Evolutionary conservation across 2,797 vertebrate genomes (phyloP).

Genomic region (Tiaroga cobitis): DNA sequence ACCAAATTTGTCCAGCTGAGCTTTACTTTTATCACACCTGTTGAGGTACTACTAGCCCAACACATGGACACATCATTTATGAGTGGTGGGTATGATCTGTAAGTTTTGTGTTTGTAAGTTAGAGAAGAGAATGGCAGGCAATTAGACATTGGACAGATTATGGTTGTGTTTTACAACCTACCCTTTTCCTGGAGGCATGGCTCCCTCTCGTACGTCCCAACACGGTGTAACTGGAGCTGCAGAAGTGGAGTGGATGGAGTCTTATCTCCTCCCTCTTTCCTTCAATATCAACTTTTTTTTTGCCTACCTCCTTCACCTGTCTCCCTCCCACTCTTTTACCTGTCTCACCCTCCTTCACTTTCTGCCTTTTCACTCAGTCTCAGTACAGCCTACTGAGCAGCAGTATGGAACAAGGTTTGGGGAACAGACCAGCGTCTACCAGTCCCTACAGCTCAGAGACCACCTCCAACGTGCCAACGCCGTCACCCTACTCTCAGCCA

Average conservation of each 20-base stretch:
- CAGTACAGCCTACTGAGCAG: slow-evolving; percentile 98
- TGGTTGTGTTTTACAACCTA: slow-evolving; percentile 72
- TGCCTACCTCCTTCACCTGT: slow-evolving; percentile 51
- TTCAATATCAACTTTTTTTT: slow-evolving; percentile 54
- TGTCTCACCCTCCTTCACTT: slow-evolving; percentile 57
- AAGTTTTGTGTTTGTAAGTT: slow-evolving; percentile 12
- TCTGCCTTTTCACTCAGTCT: slow-evolving; percentile 81
- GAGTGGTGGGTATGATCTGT: slow-evolving; percentile 22
- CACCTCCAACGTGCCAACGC: slow-evolving; percentile 90
- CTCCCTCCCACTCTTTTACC: slow-evolving; percentile 38
- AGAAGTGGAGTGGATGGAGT: slow-evolving; percentile 62
- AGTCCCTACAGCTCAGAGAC: slow-evolving; percentile 98
- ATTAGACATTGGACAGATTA: slow-evolving; percentile 74
- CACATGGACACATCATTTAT: slow-evolving; percentile 34
- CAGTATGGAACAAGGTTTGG: slow-evolving; percentile 97
- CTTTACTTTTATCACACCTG: background rate
- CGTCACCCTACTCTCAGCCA: slow-evolving; percentile 96
- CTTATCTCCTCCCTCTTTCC: slow-evolving; percentile 53
- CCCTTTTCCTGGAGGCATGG: slow-evolving; percentile 60
- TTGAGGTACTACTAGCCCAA: background rate
- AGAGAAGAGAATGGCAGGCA: slow-evolving; percentile 64
- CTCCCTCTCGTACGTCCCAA: slow-evolving; percentile 74
- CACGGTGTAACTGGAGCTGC: slow-evolving; percentile 86
- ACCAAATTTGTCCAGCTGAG: background rate
- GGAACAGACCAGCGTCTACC: slow-evolving; percentile 88